phyloP scores from a whole-genome alignment of 2,797 vertebrate genomes.

The Amphiprion clarkii region DNA sequence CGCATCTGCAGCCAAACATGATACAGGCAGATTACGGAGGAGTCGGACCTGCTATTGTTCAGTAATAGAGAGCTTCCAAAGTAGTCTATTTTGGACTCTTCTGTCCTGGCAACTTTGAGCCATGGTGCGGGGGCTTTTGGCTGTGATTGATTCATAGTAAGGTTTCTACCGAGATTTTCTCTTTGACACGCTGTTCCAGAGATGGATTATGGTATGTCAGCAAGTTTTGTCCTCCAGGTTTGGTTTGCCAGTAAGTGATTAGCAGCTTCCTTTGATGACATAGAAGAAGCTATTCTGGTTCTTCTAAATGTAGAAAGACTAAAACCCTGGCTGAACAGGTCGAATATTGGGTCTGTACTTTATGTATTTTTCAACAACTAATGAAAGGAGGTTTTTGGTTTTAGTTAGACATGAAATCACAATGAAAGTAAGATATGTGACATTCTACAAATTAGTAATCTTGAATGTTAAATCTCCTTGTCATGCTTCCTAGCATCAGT shows the following conservation, averaged over 20 bases:
- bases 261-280: constrained; percentile 42
- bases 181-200: constrained; percentile 11
- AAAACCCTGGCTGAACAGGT: constrained; percentile 10
- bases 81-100: constrained; percentile 77
- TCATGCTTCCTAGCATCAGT: not conserved
- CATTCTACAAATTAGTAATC: no score
- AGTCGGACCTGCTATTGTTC: constrained; percentile 71
- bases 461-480: no score
- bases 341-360: constrained; percentile 9
- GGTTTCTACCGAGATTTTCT: constrained; percentile 12
- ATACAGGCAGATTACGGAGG: constrained; percentile 58
- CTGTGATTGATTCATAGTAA: constrained; percentile 30
- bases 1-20: constrained; percentile 58
- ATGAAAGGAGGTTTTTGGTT: no score
- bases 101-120: constrained; percentile 51
- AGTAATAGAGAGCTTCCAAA: constrained; percentile 43
- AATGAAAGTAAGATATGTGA: no score
- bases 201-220: constrained; percentile 49
- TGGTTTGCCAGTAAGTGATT: constrained; percentile 53
- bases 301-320: constrained; percentile 22
- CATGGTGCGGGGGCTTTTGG: constrained; percentile 10
- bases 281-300: constrained; percentile 55
- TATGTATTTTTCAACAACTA: not conserved
- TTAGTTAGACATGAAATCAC: no score
- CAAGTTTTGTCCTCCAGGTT: constrained; percentile 43